Base-by-base conservation (phyloP, 2,113 vertebrate genomes). In the Malaclemys terrapin region DNA sequence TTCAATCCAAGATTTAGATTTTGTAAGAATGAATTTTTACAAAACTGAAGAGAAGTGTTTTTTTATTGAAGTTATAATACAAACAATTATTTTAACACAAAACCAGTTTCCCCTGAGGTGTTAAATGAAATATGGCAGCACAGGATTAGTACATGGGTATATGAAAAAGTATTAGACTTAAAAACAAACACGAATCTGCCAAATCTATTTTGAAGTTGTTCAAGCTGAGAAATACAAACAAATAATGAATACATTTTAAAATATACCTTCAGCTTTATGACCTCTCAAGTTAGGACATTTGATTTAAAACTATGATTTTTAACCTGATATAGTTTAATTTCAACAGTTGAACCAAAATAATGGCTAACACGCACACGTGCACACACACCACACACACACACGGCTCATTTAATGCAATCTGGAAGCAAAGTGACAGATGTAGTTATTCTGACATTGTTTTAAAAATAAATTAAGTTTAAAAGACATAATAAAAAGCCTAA, bases 381-480 rank as follows among this genome's bases (percentile, higher is more conserved):
- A 42, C 45, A 45, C 45, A 45, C 45, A 45, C 42, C 31, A 87
- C 85, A 84, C 52, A 54, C 17, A 62, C 10, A 25, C 25, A 62
- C 12, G 50, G 47, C n/a, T 29, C 38, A 29, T 38, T 81, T 38
- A 81, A 81, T 81, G 47, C 45, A 59, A 45, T 87, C 75, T 45
- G 24, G 50, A 49, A 25, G 11, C 29, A 50, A 85, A 81, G 3
- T 57, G 57, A 24, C 49, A 81, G 10, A 12, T 52, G 59, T 50
- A 80, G 45, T 86, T 89, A 93, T 52, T 62, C 24, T 90, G 54
- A 35, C 17, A 87, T 1, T 54, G 5, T 82, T 83, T 84, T 87
- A 13, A 88, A 94, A 91, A 86, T 38, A 84, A 91, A 56, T 80
- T 24, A 59, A 8, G 5, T 45, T 94, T 89, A 89, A 93, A 59